phyloP scores from a whole-genome alignment of 2,888 invertebrate species.

The Cynaeus angustus region DNA sequence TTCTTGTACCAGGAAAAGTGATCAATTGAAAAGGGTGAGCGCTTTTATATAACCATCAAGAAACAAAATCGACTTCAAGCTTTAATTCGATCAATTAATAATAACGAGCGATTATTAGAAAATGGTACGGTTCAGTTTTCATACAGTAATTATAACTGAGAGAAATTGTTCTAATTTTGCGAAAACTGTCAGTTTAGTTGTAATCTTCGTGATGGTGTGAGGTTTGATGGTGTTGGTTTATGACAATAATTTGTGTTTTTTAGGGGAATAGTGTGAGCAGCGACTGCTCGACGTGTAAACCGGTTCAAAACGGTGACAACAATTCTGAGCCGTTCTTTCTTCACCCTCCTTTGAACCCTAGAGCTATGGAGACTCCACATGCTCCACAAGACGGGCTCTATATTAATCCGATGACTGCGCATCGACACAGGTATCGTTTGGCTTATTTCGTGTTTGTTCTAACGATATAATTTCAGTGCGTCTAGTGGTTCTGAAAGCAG shows the following conservation, averaged over 20 bases:
- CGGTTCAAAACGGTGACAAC: constrained; percentile 67
- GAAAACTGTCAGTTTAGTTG: constrained; percentile 17
- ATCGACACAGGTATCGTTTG: constrained; percentile 66
- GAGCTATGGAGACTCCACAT: constrained; percentile 69
- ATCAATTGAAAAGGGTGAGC: constrained; percentile 49
- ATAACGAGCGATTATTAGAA: constrained; percentile 31
- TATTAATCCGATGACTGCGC: constrained; percentile 85
- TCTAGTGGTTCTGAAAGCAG: constrained; percentile 68
- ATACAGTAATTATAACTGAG: constrained; percentile 34
- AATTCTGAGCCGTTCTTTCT: constrained; percentile 82
- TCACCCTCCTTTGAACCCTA: constrained; percentile 77
- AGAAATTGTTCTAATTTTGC: constrained; percentile 41
- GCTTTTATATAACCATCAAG: constrained; percentile 20
- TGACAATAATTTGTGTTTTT: not conserved
- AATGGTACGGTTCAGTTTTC: constrained; percentile 26
- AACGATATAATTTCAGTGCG: constrained; percentile 58
- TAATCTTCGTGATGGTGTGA: constrained; percentile 16
- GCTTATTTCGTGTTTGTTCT: not conserved
- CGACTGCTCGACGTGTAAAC: constrained; percentile 70
- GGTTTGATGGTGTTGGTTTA: not conserved
- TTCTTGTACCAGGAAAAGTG: constrained; percentile 67
- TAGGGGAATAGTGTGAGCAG: constrained; percentile 64
- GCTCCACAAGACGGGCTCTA: constrained; percentile 86
- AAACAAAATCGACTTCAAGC: constrained; percentile 30
- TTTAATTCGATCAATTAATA: constrained; percentile 39